phyloP scores from a whole-genome alignment of 2,113 vertebrate species.

The human (Homo sapiens) region GRCh38 chr5:168526001-168526500 shows the following conservation, averaged over 20 bases:
- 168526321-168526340: background rate
- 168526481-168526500: background rate
- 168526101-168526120: too few species aligned
- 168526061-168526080: background rate
- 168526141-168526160: background rate
- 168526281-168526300: background rate
- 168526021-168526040: too few species aligned
- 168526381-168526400: background rate
- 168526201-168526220: background rate
- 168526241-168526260: background rate
- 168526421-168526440: background rate
- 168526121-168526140: background rate
- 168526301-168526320: background rate
- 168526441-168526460: background rate
- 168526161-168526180: background rate
- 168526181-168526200: background rate
- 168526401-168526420: background rate
- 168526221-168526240: background rate
- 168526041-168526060: too few species aligned
- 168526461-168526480: background rate
- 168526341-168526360: background rate
- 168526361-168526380: background rate
- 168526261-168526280: background rate
- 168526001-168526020: too few species aligned
- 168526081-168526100: background rate